Evolutionary conservation across 2,113 vertebrate genomes (phyloP), one percentile per base, ranked within the genome.

Genomic region (Antennarius striatus): DNA sequence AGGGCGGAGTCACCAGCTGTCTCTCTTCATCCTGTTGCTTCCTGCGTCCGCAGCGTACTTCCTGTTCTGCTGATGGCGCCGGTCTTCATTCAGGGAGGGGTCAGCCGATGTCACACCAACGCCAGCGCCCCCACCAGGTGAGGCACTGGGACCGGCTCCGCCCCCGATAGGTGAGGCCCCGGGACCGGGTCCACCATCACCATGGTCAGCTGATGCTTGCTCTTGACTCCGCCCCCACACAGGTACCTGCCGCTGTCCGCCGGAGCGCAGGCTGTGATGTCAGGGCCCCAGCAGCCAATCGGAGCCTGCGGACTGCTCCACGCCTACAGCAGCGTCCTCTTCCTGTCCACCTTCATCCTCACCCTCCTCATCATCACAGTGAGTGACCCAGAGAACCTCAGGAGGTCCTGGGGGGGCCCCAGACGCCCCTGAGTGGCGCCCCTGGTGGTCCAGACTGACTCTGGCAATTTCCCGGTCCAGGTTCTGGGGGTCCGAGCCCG

Each of bases 241-340:
- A 97, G 96, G 30, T 96, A 95, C 81, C 92, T 95, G 68, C 80
- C 96, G 87, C 91, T 96, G 93, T 87, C 94, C 78, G 90, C 91
- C 0, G 92, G 91, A 15, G n/a, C 88, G 1, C 71, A 92, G 11
- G 65, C 86, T 53, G 50, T 86, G 39, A 61, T 72, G 64, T 42
- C 47, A 0, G 64, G 75, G n/a, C 76, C 54, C 0, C 79, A 40
- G 11, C 62, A 71, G 43, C 81, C 75, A 47, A 80, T 4, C 47
- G 47, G 68, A 4, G 22, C 86, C 63, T 98, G 96, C 78, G 61
- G 36, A 0, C 40, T 7, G 0, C 84, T 95, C 63, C 91, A 89
- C 72, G 76, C 79, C 75, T 98, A 96, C 56, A 56, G 90, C 60
- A 63, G 91, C 14, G 49, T 56, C 1, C 56, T 94, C 87, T 97